Conservation (phyloP, 1,140 invertebrate genomes). For the Dreissena polymorpha region DNA sequence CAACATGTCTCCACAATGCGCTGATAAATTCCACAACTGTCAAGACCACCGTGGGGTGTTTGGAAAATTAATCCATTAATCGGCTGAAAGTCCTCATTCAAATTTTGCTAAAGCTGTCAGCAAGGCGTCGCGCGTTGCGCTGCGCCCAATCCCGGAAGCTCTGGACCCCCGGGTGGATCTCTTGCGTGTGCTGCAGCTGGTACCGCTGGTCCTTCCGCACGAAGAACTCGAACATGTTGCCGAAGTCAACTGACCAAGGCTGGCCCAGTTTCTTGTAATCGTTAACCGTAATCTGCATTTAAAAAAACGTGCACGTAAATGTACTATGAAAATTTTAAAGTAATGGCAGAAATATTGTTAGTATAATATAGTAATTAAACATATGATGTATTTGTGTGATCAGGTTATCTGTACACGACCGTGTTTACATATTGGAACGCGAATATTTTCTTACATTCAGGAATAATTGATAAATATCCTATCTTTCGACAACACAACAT, state of each 20-base stretch:
- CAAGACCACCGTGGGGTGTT: too few species aligned
- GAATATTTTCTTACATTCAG: too few species aligned
- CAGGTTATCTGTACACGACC: too few species aligned
- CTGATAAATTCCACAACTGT: too few species aligned
- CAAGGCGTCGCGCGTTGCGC: conserved; percentile 15
- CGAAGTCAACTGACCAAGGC: conserved; percentile 55
- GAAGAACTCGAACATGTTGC: conserved; percentile 65
- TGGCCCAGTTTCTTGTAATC: conserved; percentile 47
- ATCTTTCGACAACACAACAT: too few species aligned
- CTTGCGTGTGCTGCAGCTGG: conserved; percentile 45
- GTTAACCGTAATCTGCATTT: conserved; percentile 56
- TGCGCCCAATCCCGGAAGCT: conserved; percentile 52
- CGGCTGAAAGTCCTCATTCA: too few species aligned
- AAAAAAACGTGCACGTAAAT: background rate
- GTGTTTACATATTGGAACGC: too few species aligned
- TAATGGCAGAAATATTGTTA: background rate
- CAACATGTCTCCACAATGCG: too few species aligned
- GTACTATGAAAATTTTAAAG: background rate
- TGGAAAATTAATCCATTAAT: too few species aligned
- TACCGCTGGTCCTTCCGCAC: conserved; percentile 58
- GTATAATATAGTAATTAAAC: background rate
- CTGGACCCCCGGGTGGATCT: conserved; percentile 48
- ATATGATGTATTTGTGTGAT: too few species aligned
- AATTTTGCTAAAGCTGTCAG: background rate
- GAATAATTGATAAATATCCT: too few species aligned